phyloP scores from a whole-genome alignment of 2,113 vertebrate species.

The Scomber japonicus region DNA sequence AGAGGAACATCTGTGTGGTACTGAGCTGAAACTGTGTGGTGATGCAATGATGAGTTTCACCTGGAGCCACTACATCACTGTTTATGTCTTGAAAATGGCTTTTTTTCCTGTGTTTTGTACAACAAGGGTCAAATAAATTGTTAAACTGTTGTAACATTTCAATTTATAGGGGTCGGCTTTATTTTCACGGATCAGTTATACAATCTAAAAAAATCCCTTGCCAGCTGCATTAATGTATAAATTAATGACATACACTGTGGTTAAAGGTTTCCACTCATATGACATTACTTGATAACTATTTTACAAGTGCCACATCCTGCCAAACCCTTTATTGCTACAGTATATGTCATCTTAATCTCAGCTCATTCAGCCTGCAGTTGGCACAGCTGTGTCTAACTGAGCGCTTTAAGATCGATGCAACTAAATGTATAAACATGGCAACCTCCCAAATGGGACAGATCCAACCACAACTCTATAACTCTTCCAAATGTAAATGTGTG shows the following conservation, averaged over 20 bases:
- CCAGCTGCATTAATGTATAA: background rate
- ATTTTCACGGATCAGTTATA: background rate
- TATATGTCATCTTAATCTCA: constrained; percentile 10
- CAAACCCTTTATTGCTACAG: background rate
- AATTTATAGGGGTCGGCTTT: background rate
- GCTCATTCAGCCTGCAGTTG: background rate
- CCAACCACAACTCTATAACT: constrained; percentile 16
- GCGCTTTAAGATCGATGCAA: constrained; percentile 12
- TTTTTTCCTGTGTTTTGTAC: background rate
- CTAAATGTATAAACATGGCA: constrained; percentile 24
- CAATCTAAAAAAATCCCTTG: background rate
- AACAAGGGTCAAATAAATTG: background rate
- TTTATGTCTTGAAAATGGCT: no score
- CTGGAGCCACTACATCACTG: background rate
- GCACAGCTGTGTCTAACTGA: background rate
- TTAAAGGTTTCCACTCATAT: background rate
- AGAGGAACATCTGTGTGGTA: background rate
- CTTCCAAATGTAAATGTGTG: constrained; percentile 7
- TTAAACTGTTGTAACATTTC: background rate
- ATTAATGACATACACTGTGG: background rate
- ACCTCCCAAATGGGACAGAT: constrained; percentile 12
- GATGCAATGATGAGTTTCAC: background rate
- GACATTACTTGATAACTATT: constrained; percentile 9
- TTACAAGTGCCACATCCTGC: constrained; percentile 16
- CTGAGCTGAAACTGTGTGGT: no score